phyloP scores from a whole-genome alignment of 2,888 invertebrate genomes.

The Eupithecia pulchellata region DNA sequence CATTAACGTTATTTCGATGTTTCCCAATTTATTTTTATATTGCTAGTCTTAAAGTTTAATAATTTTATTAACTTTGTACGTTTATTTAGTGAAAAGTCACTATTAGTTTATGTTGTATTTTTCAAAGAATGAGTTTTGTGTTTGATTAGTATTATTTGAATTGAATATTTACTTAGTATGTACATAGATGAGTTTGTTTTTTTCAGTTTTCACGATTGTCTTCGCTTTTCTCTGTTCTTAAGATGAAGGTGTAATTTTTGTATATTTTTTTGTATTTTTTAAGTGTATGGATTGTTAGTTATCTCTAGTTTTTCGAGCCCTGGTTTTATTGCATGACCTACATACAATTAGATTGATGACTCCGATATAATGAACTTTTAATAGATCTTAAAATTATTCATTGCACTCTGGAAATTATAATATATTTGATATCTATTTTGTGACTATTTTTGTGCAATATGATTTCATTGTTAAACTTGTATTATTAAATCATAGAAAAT shows the following conservation, averaged over 20 bases:
- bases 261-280: slow-evolving; percentile 39
- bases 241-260: slow-evolving; percentile 35
- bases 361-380: not conserved
- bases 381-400: not conserved
- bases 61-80: slow-evolving; percentile 1
- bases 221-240: slow-evolving; percentile 28
- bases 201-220: slow-evolving; percentile 27
- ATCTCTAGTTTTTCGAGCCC: slow-evolving; percentile 4
- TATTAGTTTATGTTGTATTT: slow-evolving; percentile 23
- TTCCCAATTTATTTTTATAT: slow-evolving; percentile 26
- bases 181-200: slow-evolving; percentile 14
- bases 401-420: not conserved
- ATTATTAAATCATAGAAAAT: not conserved
- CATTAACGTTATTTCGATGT: slow-evolving; percentile 17
- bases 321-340: not conserved
- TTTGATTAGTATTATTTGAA: slow-evolving; percentile 22
- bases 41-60: not conserved
- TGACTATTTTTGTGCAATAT: not conserved
- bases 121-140: slow-evolving; percentile 32
- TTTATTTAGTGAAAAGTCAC: slow-evolving; percentile 19
- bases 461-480: not conserved
- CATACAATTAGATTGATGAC: not conserved
- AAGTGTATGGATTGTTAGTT: slow-evolving; percentile 36
- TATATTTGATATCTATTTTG: not conserved
- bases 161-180: slow-evolving; percentile 10